phyloP scores from a whole-genome alignment of 2,888 invertebrate species.

The Coremacera marginata region DNA sequence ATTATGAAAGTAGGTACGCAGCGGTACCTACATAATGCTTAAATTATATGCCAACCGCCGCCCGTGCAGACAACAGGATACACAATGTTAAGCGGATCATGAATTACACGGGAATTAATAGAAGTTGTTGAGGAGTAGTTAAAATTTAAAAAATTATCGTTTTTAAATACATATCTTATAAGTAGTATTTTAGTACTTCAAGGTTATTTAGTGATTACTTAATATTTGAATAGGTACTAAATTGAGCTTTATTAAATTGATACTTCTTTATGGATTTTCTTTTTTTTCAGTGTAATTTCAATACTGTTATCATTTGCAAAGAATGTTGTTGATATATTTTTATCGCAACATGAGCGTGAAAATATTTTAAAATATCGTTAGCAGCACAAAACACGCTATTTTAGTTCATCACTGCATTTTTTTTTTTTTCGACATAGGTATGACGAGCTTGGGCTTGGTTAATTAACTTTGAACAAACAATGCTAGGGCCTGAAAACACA shows the following conservation, averaged over 20 bases:
- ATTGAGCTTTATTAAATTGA: not conserved
- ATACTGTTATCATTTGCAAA: not conserved
- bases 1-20: slow-evolving; percentile 25
- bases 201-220: not conserved
- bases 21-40: not conserved
- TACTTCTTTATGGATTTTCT: not conserved
- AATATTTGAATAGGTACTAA: not conserved
- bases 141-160: not conserved
- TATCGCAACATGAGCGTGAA: slow-evolving; percentile 32
- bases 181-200: not conserved
- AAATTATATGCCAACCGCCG: slow-evolving; percentile 6
- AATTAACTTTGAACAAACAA: no score
- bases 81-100: not conserved
- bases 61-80: not conserved
- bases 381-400: slow-evolving; percentile 10
- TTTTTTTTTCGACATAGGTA: no score
- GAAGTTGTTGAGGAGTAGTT: not conserved
- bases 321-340: slow-evolving; percentile 8
- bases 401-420: no score
- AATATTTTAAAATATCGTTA: slow-evolving; percentile 32
- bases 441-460: no score
- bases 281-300: not conserved
- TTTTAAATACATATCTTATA: not conserved
- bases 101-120: slow-evolving; percentile 14
- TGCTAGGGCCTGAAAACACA: no score